Evolutionary conservation across 1,140 invertebrate genomes (phyloP).

Genomic region (Drosophila sp.): DNA sequence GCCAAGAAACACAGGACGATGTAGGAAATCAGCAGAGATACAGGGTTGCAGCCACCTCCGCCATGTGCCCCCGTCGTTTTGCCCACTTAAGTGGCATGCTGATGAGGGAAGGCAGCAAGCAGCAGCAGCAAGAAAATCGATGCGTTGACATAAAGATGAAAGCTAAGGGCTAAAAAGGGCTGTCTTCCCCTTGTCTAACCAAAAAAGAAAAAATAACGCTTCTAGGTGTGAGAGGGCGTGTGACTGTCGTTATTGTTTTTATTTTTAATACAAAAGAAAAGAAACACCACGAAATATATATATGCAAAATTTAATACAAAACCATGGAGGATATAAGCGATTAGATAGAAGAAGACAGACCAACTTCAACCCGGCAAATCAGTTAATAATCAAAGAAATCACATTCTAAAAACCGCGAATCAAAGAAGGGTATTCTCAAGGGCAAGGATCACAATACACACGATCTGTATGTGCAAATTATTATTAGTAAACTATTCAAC

Average conservation of each 20-base stretch:
- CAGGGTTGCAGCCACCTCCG: constrained; percentile 2
- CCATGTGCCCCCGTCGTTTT: not conserved
- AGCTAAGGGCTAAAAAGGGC: constrained; percentile 49
- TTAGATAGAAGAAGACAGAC: not conserved
- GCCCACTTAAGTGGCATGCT: constrained; percentile 50
- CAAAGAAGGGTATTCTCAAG: no score
- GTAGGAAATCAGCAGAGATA: constrained; percentile 10
- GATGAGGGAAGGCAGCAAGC: constrained; percentile 25
- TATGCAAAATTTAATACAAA: not conserved
- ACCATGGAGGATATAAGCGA: not conserved
- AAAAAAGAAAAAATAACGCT: not conserved
- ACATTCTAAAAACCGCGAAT: no score
- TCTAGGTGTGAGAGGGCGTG: constrained; percentile 34
- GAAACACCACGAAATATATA: not conserved
- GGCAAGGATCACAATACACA: no score
- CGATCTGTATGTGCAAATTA: no score
- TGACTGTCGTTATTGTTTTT: constrained; percentile 59
- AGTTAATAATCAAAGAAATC: no score
- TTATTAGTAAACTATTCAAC: no score
- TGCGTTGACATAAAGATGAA: constrained; percentile 75
- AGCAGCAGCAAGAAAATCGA: constrained; percentile 32
- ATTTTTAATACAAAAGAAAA: constrained; percentile 53
- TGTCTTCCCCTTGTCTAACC: constrained; percentile 8
- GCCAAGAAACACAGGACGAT: constrained; percentile 9
- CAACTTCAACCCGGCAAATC: no score